Evolutionary conservation across 2,888 invertebrate species (phyloP), one percentile per base, ranked within the genome.

Genomic region (Eupithecia inturbata): DNA sequence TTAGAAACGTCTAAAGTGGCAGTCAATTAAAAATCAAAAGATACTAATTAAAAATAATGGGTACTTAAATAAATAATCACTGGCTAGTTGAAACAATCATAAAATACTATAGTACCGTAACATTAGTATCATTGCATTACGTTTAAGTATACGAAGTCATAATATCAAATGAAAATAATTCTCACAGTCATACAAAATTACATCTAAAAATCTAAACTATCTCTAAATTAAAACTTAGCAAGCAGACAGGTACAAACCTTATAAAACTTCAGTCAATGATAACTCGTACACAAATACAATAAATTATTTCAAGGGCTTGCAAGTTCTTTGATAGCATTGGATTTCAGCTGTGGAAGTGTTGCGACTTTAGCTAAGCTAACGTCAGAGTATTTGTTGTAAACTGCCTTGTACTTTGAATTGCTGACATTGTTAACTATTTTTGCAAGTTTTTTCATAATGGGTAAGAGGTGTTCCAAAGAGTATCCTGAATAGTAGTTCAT

Each of bases 401-500:
- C 96, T 0, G 96, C 95, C 84, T 97, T 96, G 80, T 96, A 95
- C 88, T 97, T 97, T 22, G 96, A 95, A 31, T 95, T 95, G 19
- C 96, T 96, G n/a, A 96, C 96, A 85, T 96, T 96, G 0, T 95
- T 85, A 9, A 98, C 95, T 71, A 97, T 90, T 71, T 92, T 92
- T 0, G 98, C 97, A 76, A 98, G 93, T 79, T 96, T 95, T 66
- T 95, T 91, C 26, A 97, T 95, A 31, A 97, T 95, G 0, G 97
- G 96, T 63, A 96, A 89, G 66, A 99, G 93, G 70, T 97, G 95
- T 1, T 95, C 89, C 26, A 97, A 95, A 0, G 94, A 90, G 84
- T 98, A 98, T 1, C 95, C 95, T 12, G 98, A 97, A 88, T 98
- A 98, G 89, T 96, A 96, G 10, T 92, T 92, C 74, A 99, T 89